Evolutionary conservation across 2,113 vertebrate species (phyloP).

Genomic region (Tyrannus savana): DNA sequence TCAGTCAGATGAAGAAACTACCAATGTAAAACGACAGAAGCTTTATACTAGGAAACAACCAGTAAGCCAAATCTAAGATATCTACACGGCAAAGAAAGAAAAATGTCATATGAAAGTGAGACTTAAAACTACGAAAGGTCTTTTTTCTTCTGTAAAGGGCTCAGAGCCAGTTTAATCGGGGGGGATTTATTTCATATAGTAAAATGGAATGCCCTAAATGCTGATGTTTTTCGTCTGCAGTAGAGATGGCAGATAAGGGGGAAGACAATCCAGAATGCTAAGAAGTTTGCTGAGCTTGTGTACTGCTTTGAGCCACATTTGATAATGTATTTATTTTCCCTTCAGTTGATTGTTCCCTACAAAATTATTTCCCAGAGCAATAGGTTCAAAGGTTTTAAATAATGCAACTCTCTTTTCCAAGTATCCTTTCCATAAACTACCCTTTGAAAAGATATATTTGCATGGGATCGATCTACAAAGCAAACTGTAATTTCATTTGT

Average conservation of each 20-base stretch:
- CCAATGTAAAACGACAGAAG: background rate
- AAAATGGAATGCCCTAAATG: background rate
- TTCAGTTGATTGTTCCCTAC: background rate
- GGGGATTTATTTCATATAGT: background rate
- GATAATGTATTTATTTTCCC: background rate
- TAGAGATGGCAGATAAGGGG: background rate
- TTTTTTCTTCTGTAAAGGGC: background rate
- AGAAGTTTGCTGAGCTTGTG: background rate
- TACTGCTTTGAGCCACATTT: background rate
- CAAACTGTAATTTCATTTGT: background rate
- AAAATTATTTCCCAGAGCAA: background rate
- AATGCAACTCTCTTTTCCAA: background rate
- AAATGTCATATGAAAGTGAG: background rate
- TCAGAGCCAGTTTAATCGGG: background rate
- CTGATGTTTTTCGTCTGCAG: background rate
- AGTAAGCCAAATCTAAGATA: background rate
- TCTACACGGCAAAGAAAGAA: background rate
- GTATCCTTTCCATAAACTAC: background rate
- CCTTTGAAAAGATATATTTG: background rate
- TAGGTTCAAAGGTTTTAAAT: background rate
- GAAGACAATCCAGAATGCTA: background rate
- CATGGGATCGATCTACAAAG: background rate
- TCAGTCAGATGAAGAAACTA: background rate
- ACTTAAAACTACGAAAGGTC: background rate
- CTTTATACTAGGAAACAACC: background rate